Base-by-base conservation (phyloP, 2,797 vertebrate genomes). In the Eutrigla gurnardus region DNA sequence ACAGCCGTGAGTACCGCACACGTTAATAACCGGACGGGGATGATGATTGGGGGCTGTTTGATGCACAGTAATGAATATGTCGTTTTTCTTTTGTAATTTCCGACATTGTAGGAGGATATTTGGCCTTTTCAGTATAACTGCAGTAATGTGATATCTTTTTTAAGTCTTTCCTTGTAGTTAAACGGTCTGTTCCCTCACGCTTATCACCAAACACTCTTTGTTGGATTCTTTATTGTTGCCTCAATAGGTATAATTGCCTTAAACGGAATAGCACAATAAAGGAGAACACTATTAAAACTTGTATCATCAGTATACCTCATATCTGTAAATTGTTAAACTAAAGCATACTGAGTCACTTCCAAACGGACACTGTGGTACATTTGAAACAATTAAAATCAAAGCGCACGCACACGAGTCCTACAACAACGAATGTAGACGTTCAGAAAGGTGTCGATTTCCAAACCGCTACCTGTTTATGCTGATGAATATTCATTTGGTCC, bases 1-100 rank as follows among this genome's bases (percentile, higher is more conserved):
- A 87, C 93, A 96, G 71, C 76, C 90, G 96, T 97, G 87, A 97
- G 97, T 96, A 82, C 6, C 6, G 32, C 50, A 45, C 8, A 5
- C 6, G 32, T 63, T 50, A 8, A 37, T 18, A 42, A n/a, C 53
- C 11, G 71, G 53, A 33, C 73, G 67, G 45, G 57, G 12, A 63
- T n/a, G n/a, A 33, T 57, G 5, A 43, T 36, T 46, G 40, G 49
- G 13, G 40, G 3, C 39, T 59, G 8, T 35, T 9, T 25, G 0
- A 53, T 45, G 32, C 6, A 14, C 18, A 32, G 10, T 32, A 49
- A 65, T 37, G 4, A 65, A n/a, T 50, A 0, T 18, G n/a, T 32
- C 14, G 11, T 25, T 25, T 25, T 25, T 39, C 6, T 25, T 33
- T 40, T 59, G 43, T 43, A 15, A 59, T 49, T 50, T 39, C 5